Conservation (phyloP, 2,113 vertebrate genomes). For the Apeltes quadracus region DNA sequence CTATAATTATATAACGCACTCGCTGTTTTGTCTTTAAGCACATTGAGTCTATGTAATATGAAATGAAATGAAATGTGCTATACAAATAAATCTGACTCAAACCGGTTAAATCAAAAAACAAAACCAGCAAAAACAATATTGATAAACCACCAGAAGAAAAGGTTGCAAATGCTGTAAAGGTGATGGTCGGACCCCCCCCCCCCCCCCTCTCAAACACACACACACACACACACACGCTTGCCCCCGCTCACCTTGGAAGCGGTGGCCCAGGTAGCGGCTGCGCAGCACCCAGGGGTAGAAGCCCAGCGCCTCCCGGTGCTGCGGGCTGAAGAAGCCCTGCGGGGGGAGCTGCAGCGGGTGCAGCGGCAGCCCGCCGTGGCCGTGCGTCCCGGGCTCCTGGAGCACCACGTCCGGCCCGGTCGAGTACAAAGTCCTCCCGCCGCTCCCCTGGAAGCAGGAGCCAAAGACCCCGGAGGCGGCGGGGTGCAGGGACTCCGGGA, state of each 20-base stretch:
- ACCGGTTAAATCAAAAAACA: not conserved
- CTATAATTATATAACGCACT: too few species aligned
- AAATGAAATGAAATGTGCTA: too few species aligned
- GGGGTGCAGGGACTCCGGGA: conserved; percentile 79
- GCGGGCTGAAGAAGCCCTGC: conserved; percentile 81
- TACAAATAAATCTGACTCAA: too few species aligned
- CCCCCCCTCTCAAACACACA: not conserved
- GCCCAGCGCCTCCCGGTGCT: conserved; percentile 80
- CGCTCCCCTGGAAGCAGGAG: conserved; percentile 77
- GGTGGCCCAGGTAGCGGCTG: conserved; percentile 81
- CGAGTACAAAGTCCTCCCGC: conserved; percentile 78
- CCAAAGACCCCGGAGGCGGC: conserved; percentile 72
- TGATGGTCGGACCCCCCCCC: too few species aligned
- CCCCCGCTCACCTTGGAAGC: conserved; percentile 76
- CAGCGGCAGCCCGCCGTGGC: conserved; percentile 72
- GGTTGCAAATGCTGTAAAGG: not conserved
- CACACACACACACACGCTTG: too few species aligned
- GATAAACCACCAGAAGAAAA: not conserved
- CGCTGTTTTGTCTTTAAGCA: too few species aligned
- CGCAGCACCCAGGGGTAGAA: conserved; percentile 85
- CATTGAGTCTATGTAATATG: too few species aligned
- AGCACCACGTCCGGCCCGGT: conserved; percentile 80
- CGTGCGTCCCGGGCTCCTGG: conserved; percentile 77
- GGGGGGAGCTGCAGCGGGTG: conserved; percentile 80
- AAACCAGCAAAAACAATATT: not conserved